Evolutionary conservation across 1,140 invertebrate species (phyloP).

Genomic region (Branchinecta lindahli): DNA sequence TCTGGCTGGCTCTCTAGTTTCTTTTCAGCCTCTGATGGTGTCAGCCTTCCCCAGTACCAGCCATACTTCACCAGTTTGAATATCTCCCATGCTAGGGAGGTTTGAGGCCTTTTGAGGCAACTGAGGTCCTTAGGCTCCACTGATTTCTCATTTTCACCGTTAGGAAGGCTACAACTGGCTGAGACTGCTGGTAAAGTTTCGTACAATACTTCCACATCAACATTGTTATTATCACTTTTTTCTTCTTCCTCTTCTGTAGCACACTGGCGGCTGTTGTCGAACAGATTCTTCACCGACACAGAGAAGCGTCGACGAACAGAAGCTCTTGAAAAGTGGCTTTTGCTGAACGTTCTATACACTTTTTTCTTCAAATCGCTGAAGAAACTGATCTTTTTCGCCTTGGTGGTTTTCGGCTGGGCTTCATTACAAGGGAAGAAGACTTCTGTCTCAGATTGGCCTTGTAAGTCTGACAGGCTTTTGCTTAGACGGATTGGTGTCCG

Average conservation of each 20-base stretch:
- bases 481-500: neutral
- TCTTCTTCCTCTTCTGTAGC: neutral
- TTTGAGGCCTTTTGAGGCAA: neutral
- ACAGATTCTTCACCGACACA: neutral
- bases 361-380: constrained; percentile 2
- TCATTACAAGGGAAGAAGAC: neutral
- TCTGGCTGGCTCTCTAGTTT: constrained; percentile 50
- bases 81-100: constrained; percentile 33
- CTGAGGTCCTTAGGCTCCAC: too few species aligned
- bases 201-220: neutral
- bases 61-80: constrained; percentile 42
- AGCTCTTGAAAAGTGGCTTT: neutral
- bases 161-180: neutral
- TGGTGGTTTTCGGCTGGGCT: neutral
- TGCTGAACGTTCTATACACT: neutral
- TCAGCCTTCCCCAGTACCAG: constrained; percentile 51
- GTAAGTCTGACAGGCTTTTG: constrained; percentile 1
- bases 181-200: neutral
- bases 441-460: neutral
- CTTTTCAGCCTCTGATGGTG: constrained; percentile 42
- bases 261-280: neutral
- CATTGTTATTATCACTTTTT: constrained; percentile 1
- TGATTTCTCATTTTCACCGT: neutral
- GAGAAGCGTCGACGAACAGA: neutral
- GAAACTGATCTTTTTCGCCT: neutral